Conservation (phyloP, 2,888 invertebrate genomes). For the Drosophila suboccidentalis region DNA sequence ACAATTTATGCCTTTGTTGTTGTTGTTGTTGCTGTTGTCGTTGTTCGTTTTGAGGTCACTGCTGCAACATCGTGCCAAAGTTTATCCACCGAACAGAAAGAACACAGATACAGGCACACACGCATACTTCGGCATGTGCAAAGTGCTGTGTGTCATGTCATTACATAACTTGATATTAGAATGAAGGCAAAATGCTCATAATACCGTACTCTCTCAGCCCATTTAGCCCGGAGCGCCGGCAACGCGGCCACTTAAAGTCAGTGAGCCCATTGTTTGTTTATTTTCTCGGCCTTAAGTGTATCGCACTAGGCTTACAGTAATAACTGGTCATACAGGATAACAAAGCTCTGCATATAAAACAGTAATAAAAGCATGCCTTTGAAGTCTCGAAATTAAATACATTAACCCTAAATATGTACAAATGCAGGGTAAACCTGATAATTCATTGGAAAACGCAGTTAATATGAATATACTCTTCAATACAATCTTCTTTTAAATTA, state of each 20-base stretch:
- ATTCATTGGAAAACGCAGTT: too few species aligned
- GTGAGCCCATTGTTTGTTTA: conserved; percentile 55
- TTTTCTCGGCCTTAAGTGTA: conserved; percentile 44
- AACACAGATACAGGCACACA: conserved; percentile 3
- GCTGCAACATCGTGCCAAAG: conserved; percentile 62
- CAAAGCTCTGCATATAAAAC: background rate
- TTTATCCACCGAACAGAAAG: conserved; percentile 35
- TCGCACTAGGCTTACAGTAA: conserved; percentile 37
- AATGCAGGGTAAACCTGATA: too few species aligned
- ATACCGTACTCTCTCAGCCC: conserved; percentile 25
- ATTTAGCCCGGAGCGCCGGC: conserved; percentile 57
- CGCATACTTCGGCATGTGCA: conserved; percentile 31
- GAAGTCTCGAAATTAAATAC: too few species aligned
- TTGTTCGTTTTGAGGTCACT: conserved; percentile 58
- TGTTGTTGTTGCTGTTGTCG: conserved; percentile 27
- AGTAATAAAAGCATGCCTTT: background rate
- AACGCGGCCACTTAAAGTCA: conserved; percentile 60
- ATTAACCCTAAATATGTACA: too few species aligned
- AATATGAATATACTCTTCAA: background rate
- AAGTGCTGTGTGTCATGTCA: conserved; percentile 59
- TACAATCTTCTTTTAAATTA: background rate
- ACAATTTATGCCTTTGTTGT: conserved; percentile 3
- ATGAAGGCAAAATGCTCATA: conserved; percentile 35
- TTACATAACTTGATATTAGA: conserved; percentile 68
- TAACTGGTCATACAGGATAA: conserved; percentile 22